Conservation (phyloP, 92 coral and sea anemone species). For the Scolanthus callimorphus region DNA sequence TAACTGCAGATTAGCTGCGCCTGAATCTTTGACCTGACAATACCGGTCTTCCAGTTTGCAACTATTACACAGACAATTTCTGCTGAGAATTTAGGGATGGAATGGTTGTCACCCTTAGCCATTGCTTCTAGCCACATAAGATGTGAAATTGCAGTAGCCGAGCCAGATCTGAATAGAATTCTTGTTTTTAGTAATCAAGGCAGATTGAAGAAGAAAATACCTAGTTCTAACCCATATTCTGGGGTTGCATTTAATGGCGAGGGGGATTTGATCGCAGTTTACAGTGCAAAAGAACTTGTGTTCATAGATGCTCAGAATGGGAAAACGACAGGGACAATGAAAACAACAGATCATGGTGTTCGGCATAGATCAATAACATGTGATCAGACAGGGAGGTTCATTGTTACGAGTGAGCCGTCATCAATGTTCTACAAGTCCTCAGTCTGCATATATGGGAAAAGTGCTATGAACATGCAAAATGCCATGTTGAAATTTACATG, state of each 20-base stretch:
- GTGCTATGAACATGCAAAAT: conserved; percentile 12
- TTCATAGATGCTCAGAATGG: conserved; percentile 33
- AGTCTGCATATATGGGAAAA: conserved; percentile 27
- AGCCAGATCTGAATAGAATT: conserved; percentile 48
- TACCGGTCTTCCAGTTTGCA: conserved; percentile 53
- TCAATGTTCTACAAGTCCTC: conserved; percentile 38
- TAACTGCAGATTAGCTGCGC: conserved; percentile 10
- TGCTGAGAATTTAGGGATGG: conserved; percentile 40
- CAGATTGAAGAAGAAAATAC: conserved; percentile 30
- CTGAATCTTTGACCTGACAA: conserved; percentile 26
- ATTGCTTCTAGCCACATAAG: conserved; percentile 28
- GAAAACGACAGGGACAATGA: conserved; percentile 24
- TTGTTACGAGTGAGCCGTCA: conserved; percentile 37
- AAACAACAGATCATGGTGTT: conserved; percentile 38
- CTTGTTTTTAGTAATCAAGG: conserved; percentile 38
- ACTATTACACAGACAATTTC: conserved; percentile 29
- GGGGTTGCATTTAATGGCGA: conserved; percentile 37
- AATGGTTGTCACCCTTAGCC: conserved; percentile 46
- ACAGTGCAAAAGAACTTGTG: conserved; percentile 25
- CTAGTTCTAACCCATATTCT: conserved; percentile 28
- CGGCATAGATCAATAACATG: conserved; percentile 32
- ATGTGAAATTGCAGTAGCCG: conserved; percentile 46
- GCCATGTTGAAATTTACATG: conserved; percentile 33
- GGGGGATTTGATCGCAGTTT: conserved; percentile 29
- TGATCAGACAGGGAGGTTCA: conserved; percentile 25